phyloP scores from a whole-genome alignment of 1,140 invertebrate genomes.

The Drosophila takahashii region DNA sequence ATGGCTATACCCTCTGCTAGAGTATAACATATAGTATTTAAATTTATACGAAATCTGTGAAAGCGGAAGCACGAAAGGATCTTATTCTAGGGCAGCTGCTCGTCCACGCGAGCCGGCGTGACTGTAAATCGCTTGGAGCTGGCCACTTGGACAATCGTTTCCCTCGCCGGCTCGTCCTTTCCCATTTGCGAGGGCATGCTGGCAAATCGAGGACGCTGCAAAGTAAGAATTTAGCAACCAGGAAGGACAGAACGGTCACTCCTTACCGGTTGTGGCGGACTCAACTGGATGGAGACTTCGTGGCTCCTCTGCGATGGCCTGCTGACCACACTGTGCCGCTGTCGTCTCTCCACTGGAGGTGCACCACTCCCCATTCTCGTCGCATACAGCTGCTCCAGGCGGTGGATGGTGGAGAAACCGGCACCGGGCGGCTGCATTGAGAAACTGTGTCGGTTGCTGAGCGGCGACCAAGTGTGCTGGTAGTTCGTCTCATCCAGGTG shows the following conservation, averaged over 20 bases:
- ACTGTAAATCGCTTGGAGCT: constrained; percentile 56
- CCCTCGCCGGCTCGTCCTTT: not conserved
- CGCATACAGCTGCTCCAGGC: constrained; percentile 69
- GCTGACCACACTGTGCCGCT: constrained; percentile 44
- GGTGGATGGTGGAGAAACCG: constrained; percentile 63
- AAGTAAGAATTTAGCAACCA: not conserved
- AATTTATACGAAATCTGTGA: not conserved
- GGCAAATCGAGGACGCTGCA: constrained; percentile 65
- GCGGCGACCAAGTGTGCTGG: constrained; percentile 80
- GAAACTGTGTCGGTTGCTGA: constrained; percentile 61
- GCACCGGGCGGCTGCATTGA: constrained; percentile 26
- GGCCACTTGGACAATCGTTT: constrained; percentile 18
- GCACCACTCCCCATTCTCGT: constrained; percentile 18
- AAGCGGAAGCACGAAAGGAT: not conserved
- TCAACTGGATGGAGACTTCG: constrained; percentile 25
- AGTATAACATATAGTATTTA: constrained; percentile 9
- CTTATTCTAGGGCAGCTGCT: constrained; percentile 1
- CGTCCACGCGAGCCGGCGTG: constrained; percentile 63
- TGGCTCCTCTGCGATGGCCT: constrained; percentile 38
- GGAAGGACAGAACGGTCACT: not conserved
- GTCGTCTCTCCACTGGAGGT: constrained; percentile 4
- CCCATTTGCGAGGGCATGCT: constrained; percentile 57
- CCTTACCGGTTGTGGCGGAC: constrained; percentile 36
- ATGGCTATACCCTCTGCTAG: constrained; percentile 9
- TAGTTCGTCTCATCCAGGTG: constrained; percentile 62